Conservation (phyloP, 2,888 invertebrate species). For the Biston betularia region DNA sequence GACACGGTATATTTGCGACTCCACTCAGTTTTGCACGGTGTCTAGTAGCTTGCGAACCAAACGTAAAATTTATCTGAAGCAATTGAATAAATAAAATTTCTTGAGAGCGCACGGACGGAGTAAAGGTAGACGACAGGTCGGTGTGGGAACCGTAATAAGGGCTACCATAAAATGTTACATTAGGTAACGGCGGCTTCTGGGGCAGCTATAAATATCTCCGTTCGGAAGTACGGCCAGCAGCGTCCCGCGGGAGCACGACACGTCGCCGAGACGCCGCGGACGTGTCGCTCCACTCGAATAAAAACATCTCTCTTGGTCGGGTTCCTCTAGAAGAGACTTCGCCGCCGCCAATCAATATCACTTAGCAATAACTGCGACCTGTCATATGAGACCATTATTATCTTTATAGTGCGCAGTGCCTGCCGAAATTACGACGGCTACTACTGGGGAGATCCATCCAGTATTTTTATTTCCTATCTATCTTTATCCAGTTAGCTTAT, state of each 20-base stretch:
- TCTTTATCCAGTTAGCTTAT: not conserved
- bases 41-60: constrained; percentile 40
- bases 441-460: constrained; percentile 51
- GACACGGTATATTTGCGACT: constrained; percentile 73
- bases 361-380: constrained; percentile 74
- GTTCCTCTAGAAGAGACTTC: constrained; percentile 55
- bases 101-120: constrained; percentile 50
- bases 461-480: constrained; percentile 47
- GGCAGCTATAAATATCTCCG: constrained; percentile 85
- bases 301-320: constrained; percentile 76
- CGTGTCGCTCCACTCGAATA: constrained; percentile 81
- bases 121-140: constrained; percentile 66
- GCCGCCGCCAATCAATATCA: constrained; percentile 78
- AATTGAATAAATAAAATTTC: constrained; percentile 73
- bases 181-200: constrained; percentile 85
- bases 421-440: constrained; percentile 58
- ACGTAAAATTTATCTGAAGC: constrained; percentile 56
- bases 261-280: constrained; percentile 75
- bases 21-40: constrained; percentile 47
- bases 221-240: constrained; percentile 83
- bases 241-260: constrained; percentile 83
- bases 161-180: constrained; percentile 85
- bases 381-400: constrained; percentile 70
- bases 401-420: constrained; percentile 60
- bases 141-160: constrained; percentile 82